These are phyloP conservation scores for Geophilus truncorum DNA, from an alignment of 2,888 invertebrate species.

Conservation along the genomic window DNA sequence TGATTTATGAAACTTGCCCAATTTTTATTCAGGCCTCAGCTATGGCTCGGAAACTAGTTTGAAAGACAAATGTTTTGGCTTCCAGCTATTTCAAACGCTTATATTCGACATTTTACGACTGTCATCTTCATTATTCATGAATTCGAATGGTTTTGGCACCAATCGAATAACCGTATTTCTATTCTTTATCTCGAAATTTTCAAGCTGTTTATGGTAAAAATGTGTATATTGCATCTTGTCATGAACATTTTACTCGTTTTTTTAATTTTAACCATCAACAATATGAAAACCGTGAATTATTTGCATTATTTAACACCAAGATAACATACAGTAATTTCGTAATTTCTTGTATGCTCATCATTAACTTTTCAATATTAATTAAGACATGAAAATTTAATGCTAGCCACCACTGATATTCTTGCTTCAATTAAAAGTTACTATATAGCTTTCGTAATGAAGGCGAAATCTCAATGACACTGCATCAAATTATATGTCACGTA, in stretches of 20 bases:
- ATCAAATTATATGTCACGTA: conserved; percentile 3
- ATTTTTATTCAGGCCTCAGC: background rate
- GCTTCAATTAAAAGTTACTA: background rate
- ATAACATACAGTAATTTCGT: too few relatives aligned
- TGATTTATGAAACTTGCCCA: background rate
- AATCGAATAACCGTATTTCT: background rate
- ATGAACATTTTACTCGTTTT: too few relatives aligned
- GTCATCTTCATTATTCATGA: background rate
- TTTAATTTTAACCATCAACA: too few relatives aligned
- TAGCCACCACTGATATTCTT: background rate
- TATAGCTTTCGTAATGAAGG: background rate
- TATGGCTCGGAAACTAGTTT: background rate
- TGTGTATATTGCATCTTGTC: too few relatives aligned
- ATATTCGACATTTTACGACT: background rate
- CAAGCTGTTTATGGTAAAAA: too few relatives aligned
- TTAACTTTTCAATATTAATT: too few relatives aligned
- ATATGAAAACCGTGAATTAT: too few relatives aligned
- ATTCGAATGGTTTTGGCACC: background rate
- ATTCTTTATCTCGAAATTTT: background rate
- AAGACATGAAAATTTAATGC: too few relatives aligned
- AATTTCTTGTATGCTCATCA: too few relatives aligned
- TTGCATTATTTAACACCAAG: too few relatives aligned
- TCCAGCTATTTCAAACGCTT: background rate
- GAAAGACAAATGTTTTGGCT: conserved; percentile 1
- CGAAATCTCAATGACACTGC: background rate